Conservation (phyloP, 1,140 invertebrate genomes). For the Drosophila chauvacae region DNA sequence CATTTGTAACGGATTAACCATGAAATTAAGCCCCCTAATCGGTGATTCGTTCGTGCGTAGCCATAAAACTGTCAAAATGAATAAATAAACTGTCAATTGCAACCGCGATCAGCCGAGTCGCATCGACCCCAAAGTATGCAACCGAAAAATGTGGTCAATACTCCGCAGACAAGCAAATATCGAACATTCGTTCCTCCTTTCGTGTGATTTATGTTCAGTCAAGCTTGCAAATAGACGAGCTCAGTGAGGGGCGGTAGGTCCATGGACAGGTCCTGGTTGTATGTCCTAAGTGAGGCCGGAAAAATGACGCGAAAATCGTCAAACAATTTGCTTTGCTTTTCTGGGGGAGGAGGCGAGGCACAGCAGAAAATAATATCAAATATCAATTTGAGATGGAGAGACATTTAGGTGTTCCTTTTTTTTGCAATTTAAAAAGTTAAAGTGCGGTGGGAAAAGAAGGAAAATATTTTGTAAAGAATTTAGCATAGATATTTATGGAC, state of each 20-base stretch:
- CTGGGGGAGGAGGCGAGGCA: not conserved
- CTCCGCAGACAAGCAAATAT: constrained; percentile 23
- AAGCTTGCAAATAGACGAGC: constrained; percentile 21
- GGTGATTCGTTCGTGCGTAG: constrained; percentile 53
- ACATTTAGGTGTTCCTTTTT: not conserved
- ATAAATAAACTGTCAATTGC: constrained; percentile 52
- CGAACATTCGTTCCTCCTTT: constrained; percentile 22
- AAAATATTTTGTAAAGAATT: not conserved
- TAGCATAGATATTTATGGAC: not conserved
- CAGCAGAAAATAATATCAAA: constrained; percentile 23
- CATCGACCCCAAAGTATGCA: constrained; percentile 30
- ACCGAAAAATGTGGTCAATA: constrained; percentile 25
- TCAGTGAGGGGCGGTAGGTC: not conserved
- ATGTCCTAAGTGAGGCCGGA: constrained; percentile 18
- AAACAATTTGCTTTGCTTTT: constrained; percentile 41
- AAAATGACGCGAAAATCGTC: constrained; percentile 59
- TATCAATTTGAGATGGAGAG: not conserved
- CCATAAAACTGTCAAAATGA: constrained; percentile 63
- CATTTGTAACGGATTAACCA: constrained; percentile 73
- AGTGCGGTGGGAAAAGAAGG: too few relatives aligned
- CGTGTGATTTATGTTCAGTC: constrained; percentile 63
- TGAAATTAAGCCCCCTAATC: constrained; percentile 63
- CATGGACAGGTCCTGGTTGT: constrained; percentile 3
- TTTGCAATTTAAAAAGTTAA: not conserved
- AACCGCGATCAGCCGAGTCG: not conserved